Evolutionary conservation across 2,113 vertebrate species (phyloP).

Genomic region (Mustelus asterias): DNA sequence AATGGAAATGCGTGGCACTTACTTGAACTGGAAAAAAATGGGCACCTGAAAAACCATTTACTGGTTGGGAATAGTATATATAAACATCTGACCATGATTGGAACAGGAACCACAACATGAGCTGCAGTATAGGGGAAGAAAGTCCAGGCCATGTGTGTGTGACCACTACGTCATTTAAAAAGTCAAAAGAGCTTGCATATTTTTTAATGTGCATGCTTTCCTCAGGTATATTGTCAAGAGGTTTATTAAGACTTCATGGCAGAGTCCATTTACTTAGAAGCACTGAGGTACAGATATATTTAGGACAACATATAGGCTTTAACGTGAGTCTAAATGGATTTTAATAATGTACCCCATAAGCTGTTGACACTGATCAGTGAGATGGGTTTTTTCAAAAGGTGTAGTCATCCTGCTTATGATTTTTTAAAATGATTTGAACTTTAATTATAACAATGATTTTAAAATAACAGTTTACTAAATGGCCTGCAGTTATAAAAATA

Average conservation of each 20-base stretch:
- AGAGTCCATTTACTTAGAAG: background rate
- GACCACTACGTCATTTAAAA: background rate
- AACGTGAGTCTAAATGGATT: background rate
- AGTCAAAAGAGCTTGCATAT: background rate
- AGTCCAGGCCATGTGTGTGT: background rate
- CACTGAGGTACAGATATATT: background rate
- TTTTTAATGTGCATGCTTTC: background rate
- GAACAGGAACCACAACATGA: background rate
- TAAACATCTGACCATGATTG: background rate
- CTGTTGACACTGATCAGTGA: conserved; percentile 5
- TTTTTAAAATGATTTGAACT: background rate
- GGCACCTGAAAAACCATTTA: background rate
- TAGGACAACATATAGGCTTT: background rate
- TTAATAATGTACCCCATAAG: background rate
- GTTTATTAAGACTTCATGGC: background rate
- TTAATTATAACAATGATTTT: background rate
- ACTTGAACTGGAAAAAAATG: background rate
- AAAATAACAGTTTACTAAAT: background rate
- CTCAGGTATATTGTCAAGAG: background rate
- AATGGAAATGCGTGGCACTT: conserved; percentile 21
- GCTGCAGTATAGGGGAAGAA: background rate
- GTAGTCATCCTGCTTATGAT: background rate
- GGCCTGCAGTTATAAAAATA: background rate
- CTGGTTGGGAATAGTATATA: background rate
- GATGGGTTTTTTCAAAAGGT: conserved; percentile 5